Evolutionary conservation across 2,113 vertebrate species (phyloP).

Genomic region (Mustelus asterias): DNA sequence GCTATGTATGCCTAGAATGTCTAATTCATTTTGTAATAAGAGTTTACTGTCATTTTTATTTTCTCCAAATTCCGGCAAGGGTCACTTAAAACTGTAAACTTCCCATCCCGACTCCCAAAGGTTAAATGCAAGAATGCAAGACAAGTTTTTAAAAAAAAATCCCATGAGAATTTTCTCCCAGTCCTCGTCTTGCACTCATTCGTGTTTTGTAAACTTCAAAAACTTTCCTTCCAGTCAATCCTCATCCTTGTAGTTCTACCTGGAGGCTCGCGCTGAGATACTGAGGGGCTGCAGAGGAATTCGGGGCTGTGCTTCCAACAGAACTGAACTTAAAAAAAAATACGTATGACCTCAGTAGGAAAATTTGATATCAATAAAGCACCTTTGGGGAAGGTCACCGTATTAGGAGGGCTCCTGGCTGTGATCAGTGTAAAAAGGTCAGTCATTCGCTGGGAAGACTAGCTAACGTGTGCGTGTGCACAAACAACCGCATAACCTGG

Average conservation of each 20-base stretch:
- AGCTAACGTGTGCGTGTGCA: background rate
- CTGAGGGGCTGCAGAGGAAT: background rate
- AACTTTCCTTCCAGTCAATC: background rate
- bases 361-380: background rate
- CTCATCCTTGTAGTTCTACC: background rate
- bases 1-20: background rate
- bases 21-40: background rate
- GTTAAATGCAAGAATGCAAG: background rate
- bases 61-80: background rate
- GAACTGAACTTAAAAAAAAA: background rate
- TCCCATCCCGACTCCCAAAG: background rate
- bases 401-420: background rate
- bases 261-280: background rate
- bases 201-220: background rate
- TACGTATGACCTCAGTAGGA: background rate
- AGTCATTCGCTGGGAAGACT: background rate
- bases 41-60: background rate
- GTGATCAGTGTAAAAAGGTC: background rate
- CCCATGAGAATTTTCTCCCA: background rate
- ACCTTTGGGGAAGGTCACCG: background rate
- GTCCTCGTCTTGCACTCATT: background rate
- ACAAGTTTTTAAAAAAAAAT: background rate
- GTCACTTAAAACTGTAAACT: background rate
- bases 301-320: too few species aligned
- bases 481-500: too few species aligned